Percentiles rank a stretch among this genome's conserved stretches.
These are phyloP conservation scores for Hippocampus comes DNA, from an alignment of 2,113 vertebrate genomes.

Conservation along the genomic window DNA sequence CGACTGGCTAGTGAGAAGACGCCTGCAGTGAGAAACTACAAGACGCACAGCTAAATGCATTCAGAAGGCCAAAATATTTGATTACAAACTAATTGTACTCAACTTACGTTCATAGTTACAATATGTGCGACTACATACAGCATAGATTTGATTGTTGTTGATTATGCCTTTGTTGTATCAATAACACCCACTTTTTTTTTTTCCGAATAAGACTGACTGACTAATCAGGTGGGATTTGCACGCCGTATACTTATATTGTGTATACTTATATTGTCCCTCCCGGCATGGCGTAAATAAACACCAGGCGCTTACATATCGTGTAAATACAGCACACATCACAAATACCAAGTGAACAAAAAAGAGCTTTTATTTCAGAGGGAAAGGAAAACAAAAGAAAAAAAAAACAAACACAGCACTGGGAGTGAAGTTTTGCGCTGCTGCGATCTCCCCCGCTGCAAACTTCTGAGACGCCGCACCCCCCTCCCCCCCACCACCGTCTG, in stretches of 20 bases:
- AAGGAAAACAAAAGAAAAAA: conserved; percentile 20
- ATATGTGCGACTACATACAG: too few species aligned
- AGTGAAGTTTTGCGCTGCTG: conserved; percentile 21
- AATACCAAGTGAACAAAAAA: conserved; percentile 9
- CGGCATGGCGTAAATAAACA: conserved; percentile 39
- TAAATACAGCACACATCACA: conserved; percentile 41
- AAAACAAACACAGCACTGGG: conserved; percentile 3
- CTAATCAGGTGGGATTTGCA: neutral
- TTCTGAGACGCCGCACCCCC: conserved; percentile 41
- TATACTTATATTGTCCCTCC: conserved; percentile 24
- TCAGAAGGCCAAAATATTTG: too few species aligned
- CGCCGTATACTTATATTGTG: conserved; percentile 13
- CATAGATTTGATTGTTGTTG: too few species aligned
- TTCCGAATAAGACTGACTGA: too few species aligned
- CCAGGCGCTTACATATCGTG: conserved; percentile 33
- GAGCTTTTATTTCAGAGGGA: conserved; percentile 21
- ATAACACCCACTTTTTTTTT: neutral
- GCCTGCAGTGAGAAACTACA: too few species aligned
- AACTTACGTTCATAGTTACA: too few species aligned
- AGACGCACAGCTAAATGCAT: too few species aligned
- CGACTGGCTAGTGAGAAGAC: too few species aligned
- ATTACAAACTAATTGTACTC: too few species aligned
- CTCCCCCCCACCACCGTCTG: conserved; percentile 32
- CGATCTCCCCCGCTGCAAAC: conserved; percentile 35
- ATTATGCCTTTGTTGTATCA: too few species aligned